Evolutionary conservation across 2,797 vertebrate species (phyloP), one percentile per base, ranked within the genome.

Genomic region (Eupleurogrammus muticus): DNA sequence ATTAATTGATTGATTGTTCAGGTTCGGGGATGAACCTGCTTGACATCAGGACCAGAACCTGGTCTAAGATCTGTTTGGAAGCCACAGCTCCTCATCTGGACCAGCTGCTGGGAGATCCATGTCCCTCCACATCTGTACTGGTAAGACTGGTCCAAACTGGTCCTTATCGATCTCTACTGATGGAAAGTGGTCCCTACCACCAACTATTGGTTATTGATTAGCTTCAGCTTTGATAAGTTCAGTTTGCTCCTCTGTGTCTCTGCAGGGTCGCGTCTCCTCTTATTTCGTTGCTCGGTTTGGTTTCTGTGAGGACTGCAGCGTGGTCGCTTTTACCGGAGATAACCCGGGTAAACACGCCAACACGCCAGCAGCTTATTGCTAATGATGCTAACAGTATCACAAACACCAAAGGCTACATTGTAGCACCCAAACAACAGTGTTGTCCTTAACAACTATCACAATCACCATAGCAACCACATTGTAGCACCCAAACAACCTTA

Each of bases 1-100:
- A 14, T 4, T 32, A n/a, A 3, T 19, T 20, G 40, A 40, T 40
- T 7, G 34, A 8, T 64, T 8, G 38, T 67, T 58, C 44, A 98
- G 97, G 96, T 42, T 99, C 97, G 21, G 97, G 98, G 47, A 99
- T 99, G 98, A 99, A 99, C 73, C 90, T 99, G 88, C 70, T 99
- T 89, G 92, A 97, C 57, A 95, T 99, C 77, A 87, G 85, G 72
- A 87, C 86, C 52, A 97, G 94, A 60, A 63, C 19, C 2, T 99
- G 98, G 98, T 94, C 94, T 16, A 66, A 71, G 9, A 9, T 80
- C 53, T 98, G 96, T 75, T 90, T 99, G 63, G 75, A 89, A 2
- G 95, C 95, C 40, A 95, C 93, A 1, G 95, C 96, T 5, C 96
- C 96, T 21, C 66, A 67, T 4, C 85, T 99, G 61, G 89, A 87